Evolutionary conservation across 1,140 invertebrate genomes (phyloP), one percentile per base, ranked within the genome.

Genomic region (Meloidogyne hapla): DNA sequence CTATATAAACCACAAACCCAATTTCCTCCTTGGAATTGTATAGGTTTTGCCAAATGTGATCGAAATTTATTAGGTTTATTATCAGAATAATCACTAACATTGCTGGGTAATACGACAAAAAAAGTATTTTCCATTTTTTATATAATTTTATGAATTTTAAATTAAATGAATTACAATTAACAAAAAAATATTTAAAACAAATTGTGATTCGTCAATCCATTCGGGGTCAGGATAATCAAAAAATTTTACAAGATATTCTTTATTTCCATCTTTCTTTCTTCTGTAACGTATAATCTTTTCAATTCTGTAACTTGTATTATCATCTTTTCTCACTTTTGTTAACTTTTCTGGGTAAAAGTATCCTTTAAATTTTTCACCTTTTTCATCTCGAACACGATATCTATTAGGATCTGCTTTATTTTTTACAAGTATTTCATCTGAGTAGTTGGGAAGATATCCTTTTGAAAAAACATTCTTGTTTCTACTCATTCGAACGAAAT

Each of bases 371-470:
- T 56, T 21, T 25, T 72, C 69, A 2, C 69, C 45, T 13, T 42
- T 21, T 21, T 65, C 69, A 8, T 48, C 48, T 23, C 25, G 13
- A n/a, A 75, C 38, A 71, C 21, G 10, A 15, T 69, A 42, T 25
- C 38, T 15, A 23, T 33, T 56, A 1, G 33, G 62, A 9, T 13
- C 21, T 10, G 69, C 13, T 15, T 9, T 38, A 25, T 42, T 48
- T 18, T 48, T 21, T 15, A 72, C 13, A 23, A 33, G 26, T 9
- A 80, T 72, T 77, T 68, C 42, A 28, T 79, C 82, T 33, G 78
- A 42, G 21, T 68, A 80, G 8, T 42, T 77, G 23, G 69, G 69
- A 15, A 42, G 2, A 62, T 56, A 76, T n/a, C 73, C 77, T 63
- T 62, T 63, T 15, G 15, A 40, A 62, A 78, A 79, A 42, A 48